These are phyloP conservation scores for Perccottus glenii DNA, from an alignment of 2,113 vertebrate genomes.

Conservation along the genomic window DNA sequence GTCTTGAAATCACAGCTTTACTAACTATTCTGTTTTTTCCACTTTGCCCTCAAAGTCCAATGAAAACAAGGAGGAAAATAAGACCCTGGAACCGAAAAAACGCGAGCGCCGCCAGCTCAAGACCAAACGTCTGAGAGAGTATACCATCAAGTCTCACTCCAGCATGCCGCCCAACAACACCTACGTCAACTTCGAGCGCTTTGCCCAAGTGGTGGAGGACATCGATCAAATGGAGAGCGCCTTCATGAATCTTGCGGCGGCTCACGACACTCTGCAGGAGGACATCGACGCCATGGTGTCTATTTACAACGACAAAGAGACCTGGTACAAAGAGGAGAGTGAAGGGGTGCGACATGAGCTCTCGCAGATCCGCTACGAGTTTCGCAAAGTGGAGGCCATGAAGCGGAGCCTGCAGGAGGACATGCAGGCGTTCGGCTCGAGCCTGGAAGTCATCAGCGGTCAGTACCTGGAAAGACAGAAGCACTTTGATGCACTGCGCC, in stretches of 20 bases:
- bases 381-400: conserved; percentile 85
- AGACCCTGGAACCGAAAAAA: conserved; percentile 76
- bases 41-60: conserved; percentile 66
- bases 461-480: conserved; percentile 81
- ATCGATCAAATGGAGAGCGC: conserved; percentile 78
- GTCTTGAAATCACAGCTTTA: too few species aligned
- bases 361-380: conserved; percentile 83
- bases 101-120: conserved; percentile 84
- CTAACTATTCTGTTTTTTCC: background rate
- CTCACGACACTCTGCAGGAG: conserved; percentile 85
- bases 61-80: conserved; percentile 83
- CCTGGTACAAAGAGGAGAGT: conserved; percentile 91
- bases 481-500: conserved; percentile 81
- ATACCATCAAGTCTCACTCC: conserved; percentile 93
- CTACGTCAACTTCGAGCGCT: conserved; percentile 92
- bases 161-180: conserved; percentile 96
- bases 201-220: conserved; percentile 86
- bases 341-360: conserved; percentile 83
- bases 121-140: conserved; percentile 90
- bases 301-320: conserved; percentile 91
- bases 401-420: conserved; percentile 86
- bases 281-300: conserved; percentile 88
- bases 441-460: conserved; percentile 63
- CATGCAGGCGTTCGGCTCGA: conserved; percentile 68
- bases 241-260: conserved; percentile 61